phyloP scores from a whole-genome alignment of 2,888 invertebrate species.

The Dynastes grantii region DNA sequence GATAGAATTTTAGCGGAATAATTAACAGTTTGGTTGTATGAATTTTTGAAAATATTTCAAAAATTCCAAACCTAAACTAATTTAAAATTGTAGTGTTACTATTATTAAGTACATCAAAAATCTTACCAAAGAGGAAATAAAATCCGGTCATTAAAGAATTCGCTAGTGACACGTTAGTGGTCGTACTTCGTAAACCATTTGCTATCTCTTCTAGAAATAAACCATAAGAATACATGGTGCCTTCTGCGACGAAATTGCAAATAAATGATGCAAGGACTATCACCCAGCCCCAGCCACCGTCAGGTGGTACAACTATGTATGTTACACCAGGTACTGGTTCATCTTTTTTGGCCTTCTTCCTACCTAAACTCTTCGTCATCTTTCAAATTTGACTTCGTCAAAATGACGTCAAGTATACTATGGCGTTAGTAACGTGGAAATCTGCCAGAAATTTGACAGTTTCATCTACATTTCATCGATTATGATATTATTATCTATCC shows the following conservation, averaged over 20 bases:
- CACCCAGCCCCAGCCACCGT: constrained; percentile 95
- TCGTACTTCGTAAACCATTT: constrained; percentile 72
- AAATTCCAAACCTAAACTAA: no score
- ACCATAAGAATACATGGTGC: constrained; percentile 90
- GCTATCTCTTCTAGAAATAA: constrained; percentile 79
- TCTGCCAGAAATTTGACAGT: no score
- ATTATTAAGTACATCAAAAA: background rate
- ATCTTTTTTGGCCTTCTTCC: background rate
- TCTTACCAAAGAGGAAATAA: constrained; percentile 46
- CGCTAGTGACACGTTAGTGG: constrained; percentile 76
- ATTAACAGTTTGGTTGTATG: no score
- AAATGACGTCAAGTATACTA: background rate
- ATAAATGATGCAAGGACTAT: constrained; percentile 90
- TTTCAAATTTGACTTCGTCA: background rate
- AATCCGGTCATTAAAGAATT: constrained; percentile 82
- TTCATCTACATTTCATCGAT: no score
- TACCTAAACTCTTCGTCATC: constrained; percentile 17
- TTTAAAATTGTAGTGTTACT: background rate
- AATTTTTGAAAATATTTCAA: no score
- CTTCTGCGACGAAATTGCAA: constrained; percentile 92
- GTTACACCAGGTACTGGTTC: background rate
- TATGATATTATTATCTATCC: no score
- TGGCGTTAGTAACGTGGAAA: background rate
- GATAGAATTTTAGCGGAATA: no score
- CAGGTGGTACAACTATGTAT: constrained; percentile 81